Evolutionary conservation across 2,888 invertebrate species (phyloP), one percentile per base, ranked within the genome.

Genomic region (Cremastinae sp.): DNA sequence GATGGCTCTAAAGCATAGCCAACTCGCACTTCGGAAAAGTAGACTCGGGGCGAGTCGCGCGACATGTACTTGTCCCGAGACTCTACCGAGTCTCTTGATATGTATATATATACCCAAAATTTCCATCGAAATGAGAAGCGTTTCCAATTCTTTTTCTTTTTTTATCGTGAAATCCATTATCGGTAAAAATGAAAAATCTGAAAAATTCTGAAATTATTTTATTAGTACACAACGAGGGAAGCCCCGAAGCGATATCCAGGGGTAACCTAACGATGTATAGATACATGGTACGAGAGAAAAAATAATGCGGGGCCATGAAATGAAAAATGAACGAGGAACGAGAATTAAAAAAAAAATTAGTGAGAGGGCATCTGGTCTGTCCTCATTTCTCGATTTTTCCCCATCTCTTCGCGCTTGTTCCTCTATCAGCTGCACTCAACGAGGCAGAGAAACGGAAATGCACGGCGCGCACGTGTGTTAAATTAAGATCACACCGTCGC

Each of bases 401-500:
- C 28, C 55, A 45, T 37, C 61, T 47, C 41, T 56, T 41, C 39
- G 49, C 53, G 45, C 16, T 47, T 58, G 39, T 45, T 59, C 18
- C 39, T 55, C 61, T 41, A 37, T 45, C n/a, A 53, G 22, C 59
- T 64, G 45, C 41, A 64, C 59, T 62, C 66, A 55, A 53, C 51
- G 45, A 61, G 37, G 65, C 71, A 71, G 66, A 70, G 61, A 28
- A 58, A 68, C 49, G 18, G 4, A 41, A 71, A 71, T 71, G 61
- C 22, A 66, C 49, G 59, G 47, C 35, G 70, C 68, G 61, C 74
- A 66, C 78, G 76, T 78, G 79, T 80, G 81, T 78, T 76, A 84
- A 85, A 83, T 84, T 80, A 81, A 81, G 74, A 82, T 80, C 73
- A 51, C 70, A 70, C 70, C 55, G 61, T 37, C 69, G 55, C 70